phyloP scores from a whole-genome alignment of 1,140 invertebrate species.

The Anastrepha ludens region DNA sequence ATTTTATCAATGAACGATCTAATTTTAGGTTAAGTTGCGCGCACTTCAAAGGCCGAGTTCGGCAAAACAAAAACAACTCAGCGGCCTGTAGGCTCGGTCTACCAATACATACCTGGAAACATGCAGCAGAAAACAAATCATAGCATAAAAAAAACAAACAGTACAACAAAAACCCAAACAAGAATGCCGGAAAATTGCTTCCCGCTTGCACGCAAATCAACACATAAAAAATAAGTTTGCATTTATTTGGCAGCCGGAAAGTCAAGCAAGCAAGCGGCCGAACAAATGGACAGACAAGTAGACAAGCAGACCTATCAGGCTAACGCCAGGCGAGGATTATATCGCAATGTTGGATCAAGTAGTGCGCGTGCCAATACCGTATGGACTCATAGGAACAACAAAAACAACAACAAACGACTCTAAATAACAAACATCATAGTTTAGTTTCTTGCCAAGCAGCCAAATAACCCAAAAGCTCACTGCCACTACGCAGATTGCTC shows the following conservation, averaged over 20 bases:
- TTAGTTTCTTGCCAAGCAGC: not conserved
- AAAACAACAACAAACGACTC: no score
- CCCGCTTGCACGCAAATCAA: constrained; percentile 15
- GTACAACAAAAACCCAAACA: not conserved
- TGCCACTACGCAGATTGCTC: not conserved
- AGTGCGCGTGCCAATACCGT: not conserved
- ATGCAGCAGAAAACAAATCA: not conserved
- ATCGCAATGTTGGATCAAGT: not conserved
- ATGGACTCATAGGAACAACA: not conserved
- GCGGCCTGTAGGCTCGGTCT: constrained; percentile 8
- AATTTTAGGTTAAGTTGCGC: constrained; percentile 39
- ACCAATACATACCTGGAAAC: not conserved
- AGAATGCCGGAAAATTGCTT: constrained; percentile 27
- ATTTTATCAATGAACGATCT: constrained; percentile 50
- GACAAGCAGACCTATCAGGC: not conserved
- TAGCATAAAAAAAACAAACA: not conserved
- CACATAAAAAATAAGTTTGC: not conserved
- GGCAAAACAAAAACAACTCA: not conserved
- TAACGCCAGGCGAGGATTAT: not conserved
- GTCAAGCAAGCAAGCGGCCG: not conserved
- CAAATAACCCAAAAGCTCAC: not conserved
- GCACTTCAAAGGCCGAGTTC: constrained; percentile 25
- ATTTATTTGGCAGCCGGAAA: not conserved
- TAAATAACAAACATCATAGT: no score
- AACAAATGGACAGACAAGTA: not conserved